Percentiles rank a stretch among this genome's conserved stretches.
Evolutionary conservation across 2,797 vertebrate species (phyloP).

Genomic region (Hippocampus kuda): DNA sequence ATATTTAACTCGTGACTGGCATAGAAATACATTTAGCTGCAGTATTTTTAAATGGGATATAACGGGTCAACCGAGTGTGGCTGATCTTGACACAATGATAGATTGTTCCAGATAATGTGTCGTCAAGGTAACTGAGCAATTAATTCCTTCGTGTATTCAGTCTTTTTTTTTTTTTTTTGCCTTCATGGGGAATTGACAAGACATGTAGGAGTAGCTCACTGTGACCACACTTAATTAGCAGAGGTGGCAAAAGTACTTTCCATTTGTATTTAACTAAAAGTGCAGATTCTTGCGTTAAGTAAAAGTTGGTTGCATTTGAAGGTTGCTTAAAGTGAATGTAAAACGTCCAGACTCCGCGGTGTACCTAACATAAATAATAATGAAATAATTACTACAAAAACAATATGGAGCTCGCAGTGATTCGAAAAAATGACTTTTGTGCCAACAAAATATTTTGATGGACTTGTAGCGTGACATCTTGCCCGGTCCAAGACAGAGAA

Average conservation of each 20-base stretch:
- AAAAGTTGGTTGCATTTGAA: not conserved
- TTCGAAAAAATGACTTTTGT: too few relatives aligned
- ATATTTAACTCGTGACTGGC: not conserved
- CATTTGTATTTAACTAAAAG: not conserved
- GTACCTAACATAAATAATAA: not conserved
- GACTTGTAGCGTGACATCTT: too few relatives aligned
- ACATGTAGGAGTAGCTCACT: not conserved
- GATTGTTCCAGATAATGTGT: not conserved
- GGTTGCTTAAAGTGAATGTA: not conserved
- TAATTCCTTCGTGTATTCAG: too few relatives aligned
- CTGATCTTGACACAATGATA: conserved; percentile 1
- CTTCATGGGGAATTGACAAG: not conserved
- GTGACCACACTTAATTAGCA: too few relatives aligned
- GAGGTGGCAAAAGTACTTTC: not conserved
- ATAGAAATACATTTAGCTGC: not conserved
- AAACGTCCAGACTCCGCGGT: not conserved
- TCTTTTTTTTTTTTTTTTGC: not conserved
- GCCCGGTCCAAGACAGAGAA: too few relatives aligned
- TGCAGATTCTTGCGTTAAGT: not conserved
- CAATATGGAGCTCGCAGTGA: too few relatives aligned
- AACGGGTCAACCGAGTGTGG: not conserved
- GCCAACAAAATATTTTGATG: too few relatives aligned
- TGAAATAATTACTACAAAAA: not conserved
- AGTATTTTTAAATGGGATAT: not conserved
- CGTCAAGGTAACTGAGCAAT: too few relatives aligned